Percentiles rank a stretch among this genome's conserved stretches.
These are phyloP conservation scores for Agrypnus murinus DNA, from an alignment of 2,888 invertebrate genomes.

Conservation along the genomic window DNA sequence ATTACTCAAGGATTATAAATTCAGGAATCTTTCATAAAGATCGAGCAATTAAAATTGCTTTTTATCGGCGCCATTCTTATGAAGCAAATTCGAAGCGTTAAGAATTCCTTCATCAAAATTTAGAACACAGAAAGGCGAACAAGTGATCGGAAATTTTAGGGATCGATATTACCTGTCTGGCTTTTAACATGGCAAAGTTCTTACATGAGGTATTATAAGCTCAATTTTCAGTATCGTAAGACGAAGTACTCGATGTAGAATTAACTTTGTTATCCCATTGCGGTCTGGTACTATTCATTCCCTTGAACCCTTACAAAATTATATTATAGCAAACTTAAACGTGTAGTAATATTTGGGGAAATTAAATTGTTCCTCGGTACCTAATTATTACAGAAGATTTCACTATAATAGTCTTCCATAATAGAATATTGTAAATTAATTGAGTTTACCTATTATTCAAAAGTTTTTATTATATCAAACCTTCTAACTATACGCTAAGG, in stretches of 20 bases:
- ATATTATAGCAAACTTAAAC: conserved; percentile 2
- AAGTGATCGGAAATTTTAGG: conserved; percentile 36
- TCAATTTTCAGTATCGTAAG: conserved; percentile 33
- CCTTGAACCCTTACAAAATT: conserved; percentile 15
- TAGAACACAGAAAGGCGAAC: background rate
- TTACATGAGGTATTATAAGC: conserved; percentile 18
- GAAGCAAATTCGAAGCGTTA: background rate
- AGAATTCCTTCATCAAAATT: background rate
- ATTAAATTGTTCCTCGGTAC: conserved; percentile 3
- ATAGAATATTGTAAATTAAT: background rate
- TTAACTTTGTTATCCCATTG: conserved; percentile 32
- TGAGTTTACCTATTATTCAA: too few relatives aligned
- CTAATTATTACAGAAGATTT: conserved; percentile 1
- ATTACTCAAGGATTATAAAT: background rate
- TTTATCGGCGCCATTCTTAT: too few relatives aligned
- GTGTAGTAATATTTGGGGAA: conserved; percentile 11
- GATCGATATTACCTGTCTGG: conserved; percentile 43
- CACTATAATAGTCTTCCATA: background rate
- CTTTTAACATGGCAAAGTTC: conserved; percentile 38
- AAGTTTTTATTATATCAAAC: too few relatives aligned
- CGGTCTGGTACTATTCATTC: conserved; percentile 11
- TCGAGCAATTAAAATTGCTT: conserved; percentile 13
- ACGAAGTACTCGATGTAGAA: conserved; percentile 23
- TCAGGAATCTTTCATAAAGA: background rate
- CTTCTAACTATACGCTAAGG: too few relatives aligned